Percentiles rank a stretch among this genome's conserved stretches.
Evolutionary conservation across 2,797 vertebrate genomes (phyloP).

Genomic region (Pangasius sanitwongsei): DNA sequence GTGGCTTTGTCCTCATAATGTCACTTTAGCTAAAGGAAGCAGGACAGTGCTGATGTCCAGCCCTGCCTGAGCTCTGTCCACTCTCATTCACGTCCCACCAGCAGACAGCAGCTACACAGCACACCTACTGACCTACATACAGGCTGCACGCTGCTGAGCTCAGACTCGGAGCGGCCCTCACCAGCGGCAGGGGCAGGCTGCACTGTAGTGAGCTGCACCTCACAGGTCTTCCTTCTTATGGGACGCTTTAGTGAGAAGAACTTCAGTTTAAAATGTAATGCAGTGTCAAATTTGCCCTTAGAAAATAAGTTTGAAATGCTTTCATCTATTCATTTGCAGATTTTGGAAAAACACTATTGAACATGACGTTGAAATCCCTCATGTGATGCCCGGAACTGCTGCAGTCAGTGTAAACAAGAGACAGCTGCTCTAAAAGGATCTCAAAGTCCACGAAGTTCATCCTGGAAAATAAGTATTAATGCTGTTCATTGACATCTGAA

Average conservation of each 20-base stretch:
- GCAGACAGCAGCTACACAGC: constrained; percentile 51
- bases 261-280: background rate
- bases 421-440: background rate
- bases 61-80: constrained; percentile 65
- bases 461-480: background rate
- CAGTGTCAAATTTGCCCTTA: background rate
- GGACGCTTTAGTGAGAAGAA: background rate
- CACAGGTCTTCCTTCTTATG: background rate
- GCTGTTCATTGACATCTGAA: background rate
- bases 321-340: background rate
- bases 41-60: constrained; percentile 67
- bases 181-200: no score
- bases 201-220: background rate
- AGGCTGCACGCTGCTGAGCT: constrained; percentile 49
- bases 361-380: background rate
- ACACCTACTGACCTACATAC: constrained; percentile 62
- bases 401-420: background rate
- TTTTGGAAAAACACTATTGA: background rate
- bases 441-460: background rate
- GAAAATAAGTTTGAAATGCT: background rate
- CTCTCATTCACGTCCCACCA: constrained; percentile 70
- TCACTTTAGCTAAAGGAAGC: constrained; percentile 78
- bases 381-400: no score
- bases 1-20: constrained; percentile 84
- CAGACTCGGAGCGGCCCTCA: background rate